Percentiles rank a stretch among this genome's conserved stretches.
Conservation (phyloP, 2,888 invertebrate species). For the Slavum lentiscoides region DNA sequence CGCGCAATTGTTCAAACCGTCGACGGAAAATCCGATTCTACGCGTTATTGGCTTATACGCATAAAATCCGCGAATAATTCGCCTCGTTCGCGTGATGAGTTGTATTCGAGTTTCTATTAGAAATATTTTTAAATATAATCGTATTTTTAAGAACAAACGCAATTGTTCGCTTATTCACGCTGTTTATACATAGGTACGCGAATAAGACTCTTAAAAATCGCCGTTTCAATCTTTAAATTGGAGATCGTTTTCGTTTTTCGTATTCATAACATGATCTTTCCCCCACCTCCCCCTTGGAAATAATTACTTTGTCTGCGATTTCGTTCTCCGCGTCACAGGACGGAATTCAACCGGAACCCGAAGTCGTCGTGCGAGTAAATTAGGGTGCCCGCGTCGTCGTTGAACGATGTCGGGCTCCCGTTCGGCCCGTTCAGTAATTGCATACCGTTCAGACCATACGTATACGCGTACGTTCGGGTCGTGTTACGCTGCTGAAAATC, state of each 20-base stretch:
- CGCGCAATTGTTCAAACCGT: slow-evolving; percentile 1
- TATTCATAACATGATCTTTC: too few species aligned
- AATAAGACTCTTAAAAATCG: too few species aligned
- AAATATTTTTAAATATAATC: too few species aligned
- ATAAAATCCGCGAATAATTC: neutral
- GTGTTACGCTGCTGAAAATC: neutral
- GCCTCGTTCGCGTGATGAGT: too few species aligned
- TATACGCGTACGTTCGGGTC: neutral
- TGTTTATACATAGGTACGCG: too few species aligned
- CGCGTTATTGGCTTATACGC: neutral
- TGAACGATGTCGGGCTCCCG: neutral
- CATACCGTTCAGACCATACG: neutral
- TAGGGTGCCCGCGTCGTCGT: slow-evolving; percentile 15
- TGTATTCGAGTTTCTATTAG: too few species aligned
- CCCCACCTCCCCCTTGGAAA: neutral
- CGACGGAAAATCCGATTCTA: slow-evolving; percentile 16
- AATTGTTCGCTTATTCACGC: too few species aligned
- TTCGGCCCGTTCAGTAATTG: neutral
- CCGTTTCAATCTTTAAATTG: too few species aligned
- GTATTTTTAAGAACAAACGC: too few species aligned
- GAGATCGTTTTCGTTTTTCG: too few species aligned
- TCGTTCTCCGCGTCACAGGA: neutral
- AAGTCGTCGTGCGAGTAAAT: slow-evolving; percentile 34
- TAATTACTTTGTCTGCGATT: neutral
- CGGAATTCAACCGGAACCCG: slow-evolving; percentile 44